A percentile compares a stretch with the other conserved stretches of the same genome.
phyloP scores from a whole-genome alignment of 1,140 invertebrate genomes.

The Drosophila nebulosa region DNA sequence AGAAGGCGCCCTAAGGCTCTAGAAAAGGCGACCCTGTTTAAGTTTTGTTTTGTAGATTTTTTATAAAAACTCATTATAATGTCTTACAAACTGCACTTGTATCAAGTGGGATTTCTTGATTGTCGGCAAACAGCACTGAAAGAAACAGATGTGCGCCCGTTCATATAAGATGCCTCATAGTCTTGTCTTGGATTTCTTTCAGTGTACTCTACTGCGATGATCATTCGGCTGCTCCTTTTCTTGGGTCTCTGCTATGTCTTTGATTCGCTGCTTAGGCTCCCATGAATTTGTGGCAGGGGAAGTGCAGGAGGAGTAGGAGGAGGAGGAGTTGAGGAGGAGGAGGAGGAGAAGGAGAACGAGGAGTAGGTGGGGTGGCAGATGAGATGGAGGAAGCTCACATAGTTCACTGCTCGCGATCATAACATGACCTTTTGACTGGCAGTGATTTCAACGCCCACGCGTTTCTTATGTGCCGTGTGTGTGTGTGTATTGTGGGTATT shows the following conservation, averaged over 20 bases:
- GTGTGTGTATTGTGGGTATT: background rate
- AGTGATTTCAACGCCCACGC: constrained; percentile 79
- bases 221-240: constrained; percentile 41
- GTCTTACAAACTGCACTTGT: constrained; percentile 79
- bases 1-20: constrained; percentile 58
- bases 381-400: constrained; percentile 38
- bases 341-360: background rate
- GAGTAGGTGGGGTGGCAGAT: background rate
- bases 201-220: constrained; percentile 16
- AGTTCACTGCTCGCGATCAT: constrained; percentile 75
- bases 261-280: constrained; percentile 38
- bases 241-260: constrained; percentile 8
- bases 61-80: constrained; percentile 81
- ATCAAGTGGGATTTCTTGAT: constrained; percentile 79
- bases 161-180: background rate
- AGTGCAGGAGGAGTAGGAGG: background rate
- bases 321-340: background rate
- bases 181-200: constrained; percentile 2
- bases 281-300: constrained; percentile 24
- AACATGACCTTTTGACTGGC: constrained; percentile 79
- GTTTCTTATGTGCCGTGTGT: constrained; percentile 20
- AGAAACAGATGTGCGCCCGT: background rate
- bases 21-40: constrained; percentile 65
- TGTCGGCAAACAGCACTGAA: constrained; percentile 22
- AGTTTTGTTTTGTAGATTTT: constrained; percentile 27